phyloP scores from a whole-genome alignment of 2,888 invertebrate genomes.

The Deroplatys truncata region DNA sequence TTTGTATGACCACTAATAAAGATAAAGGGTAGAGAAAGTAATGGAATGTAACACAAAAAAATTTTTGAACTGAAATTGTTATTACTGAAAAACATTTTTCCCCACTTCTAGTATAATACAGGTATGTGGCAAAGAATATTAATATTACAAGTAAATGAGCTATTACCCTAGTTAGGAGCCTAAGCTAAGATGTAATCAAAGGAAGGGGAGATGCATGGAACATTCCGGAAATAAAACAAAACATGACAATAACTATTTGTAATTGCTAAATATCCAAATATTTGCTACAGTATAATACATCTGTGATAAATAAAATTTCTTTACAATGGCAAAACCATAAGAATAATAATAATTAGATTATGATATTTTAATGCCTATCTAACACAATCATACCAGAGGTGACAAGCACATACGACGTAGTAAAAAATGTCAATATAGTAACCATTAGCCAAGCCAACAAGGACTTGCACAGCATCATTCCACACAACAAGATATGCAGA shows the following conservation, averaged over 20 bases:
- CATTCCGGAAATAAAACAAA: background rate
- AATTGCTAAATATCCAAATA: conserved; percentile 21
- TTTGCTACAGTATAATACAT: conserved; percentile 28
- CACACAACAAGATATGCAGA: background rate
- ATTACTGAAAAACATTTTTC: too few species aligned
- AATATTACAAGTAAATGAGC: too few species aligned
- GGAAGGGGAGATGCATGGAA: background rate
- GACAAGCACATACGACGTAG: background rate
- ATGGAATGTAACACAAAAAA: too few species aligned
- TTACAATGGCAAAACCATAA: conserved; percentile 24
- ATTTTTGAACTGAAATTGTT: too few species aligned
- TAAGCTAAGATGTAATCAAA: background rate
- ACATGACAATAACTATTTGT: background rate
- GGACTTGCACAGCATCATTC: background rate
- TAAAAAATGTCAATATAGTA: background rate
- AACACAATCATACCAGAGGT: conserved; percentile 5
- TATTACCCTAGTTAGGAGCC: too few species aligned
- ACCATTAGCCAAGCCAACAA: background rate
- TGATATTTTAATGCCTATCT: background rate
- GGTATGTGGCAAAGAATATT: too few species aligned
- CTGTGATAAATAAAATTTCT: conserved; percentile 25
- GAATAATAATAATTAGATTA: background rate
- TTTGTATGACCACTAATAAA: too few species aligned
- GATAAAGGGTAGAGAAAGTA: too few species aligned
- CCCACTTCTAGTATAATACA: too few species aligned